Evolutionary conservation across 2,797 vertebrate species (phyloP).

Genomic region (Ispidina picta): DNA sequence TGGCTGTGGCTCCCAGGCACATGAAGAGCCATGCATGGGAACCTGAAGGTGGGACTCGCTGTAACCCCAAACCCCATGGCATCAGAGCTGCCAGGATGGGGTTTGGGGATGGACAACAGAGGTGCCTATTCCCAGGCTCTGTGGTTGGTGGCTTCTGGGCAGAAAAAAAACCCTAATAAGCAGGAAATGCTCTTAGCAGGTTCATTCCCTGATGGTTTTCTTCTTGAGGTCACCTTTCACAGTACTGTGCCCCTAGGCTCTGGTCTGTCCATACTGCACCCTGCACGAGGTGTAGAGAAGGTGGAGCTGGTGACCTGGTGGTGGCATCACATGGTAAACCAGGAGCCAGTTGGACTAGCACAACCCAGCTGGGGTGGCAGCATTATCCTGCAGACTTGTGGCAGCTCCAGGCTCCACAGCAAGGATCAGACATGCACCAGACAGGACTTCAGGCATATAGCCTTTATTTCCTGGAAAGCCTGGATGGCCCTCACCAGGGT

Average conservation of each 20-base stretch:
- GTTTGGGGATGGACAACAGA: background rate
- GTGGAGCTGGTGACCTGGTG: background rate
- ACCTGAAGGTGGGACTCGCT: rapidly evolving
- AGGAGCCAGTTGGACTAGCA: background rate
- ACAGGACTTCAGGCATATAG: background rate
- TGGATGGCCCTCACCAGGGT: background rate
- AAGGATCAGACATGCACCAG: background rate
- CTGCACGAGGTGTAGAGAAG: background rate
- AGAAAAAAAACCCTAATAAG: background rate
- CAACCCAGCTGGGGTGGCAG: rapidly evolving
- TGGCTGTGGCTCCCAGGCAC: background rate
- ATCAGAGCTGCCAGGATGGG: background rate
- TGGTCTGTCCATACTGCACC: background rate
- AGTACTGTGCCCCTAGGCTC: background rate
- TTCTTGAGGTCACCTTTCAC: background rate
- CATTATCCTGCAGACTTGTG: background rate
- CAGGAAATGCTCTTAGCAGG: background rate
- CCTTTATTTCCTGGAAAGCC: background rate
- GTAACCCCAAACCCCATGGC: rapidly evolving
- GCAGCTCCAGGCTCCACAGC: background rate
- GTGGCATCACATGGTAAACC: background rate
- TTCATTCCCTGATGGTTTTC: background rate
- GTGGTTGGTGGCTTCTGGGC: background rate
- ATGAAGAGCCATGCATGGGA: background rate
- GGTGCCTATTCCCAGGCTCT: background rate